Evolutionary conservation across 2,888 invertebrate species (phyloP), one percentile per base, ranked within the genome.

Genomic region (Cataglyphis cursor): DNA sequence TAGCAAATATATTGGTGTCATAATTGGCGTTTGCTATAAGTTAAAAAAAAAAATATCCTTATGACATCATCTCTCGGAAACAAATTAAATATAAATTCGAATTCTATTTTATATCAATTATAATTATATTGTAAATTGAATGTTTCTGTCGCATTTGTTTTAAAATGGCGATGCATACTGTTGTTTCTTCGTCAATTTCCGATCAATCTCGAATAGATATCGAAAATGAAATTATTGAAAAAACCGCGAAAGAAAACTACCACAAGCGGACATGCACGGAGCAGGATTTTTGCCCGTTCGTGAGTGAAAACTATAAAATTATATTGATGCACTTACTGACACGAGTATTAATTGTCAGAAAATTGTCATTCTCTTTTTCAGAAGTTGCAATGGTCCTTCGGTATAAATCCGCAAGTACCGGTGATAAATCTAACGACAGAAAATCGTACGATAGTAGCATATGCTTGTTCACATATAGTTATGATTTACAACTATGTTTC

Each of bases 331-430:
- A 10, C 4, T 12, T 1, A 12, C 1, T n/a, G 18, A 35, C 18
- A 44, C 12, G 3, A 12, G 51, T 78, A 31, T 10, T 15, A 24
- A 70, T 48, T 28, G 8, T 38, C 2, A 81, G 1, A 74, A 24
- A 41, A 48, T 81, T 38, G 31, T 15, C 61, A 3, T 0, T 44
- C 18, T 64, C 74, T 38, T 51, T 62, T 91, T 28, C 90, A 96
- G 97, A 95, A 96, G 88, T 92, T 96, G 12, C 94, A 96, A 48
- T 97, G 97, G 97, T 95, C 96, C 59, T 96, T 96, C 93, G 97
- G 97, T 0, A 95, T 96, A 91, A 97, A 96, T 91, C 92, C 95
- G 0, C 95, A 95, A 85, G 96, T 96, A 1, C 96, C 96, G 1
- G 95, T 97, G 6, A 94, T 96, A 76, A 97, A 97, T 92, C 92